Evolutionary conservation across 2,888 invertebrate species (phyloP).

Genomic region (Eugnorisma glareosa): DNA sequence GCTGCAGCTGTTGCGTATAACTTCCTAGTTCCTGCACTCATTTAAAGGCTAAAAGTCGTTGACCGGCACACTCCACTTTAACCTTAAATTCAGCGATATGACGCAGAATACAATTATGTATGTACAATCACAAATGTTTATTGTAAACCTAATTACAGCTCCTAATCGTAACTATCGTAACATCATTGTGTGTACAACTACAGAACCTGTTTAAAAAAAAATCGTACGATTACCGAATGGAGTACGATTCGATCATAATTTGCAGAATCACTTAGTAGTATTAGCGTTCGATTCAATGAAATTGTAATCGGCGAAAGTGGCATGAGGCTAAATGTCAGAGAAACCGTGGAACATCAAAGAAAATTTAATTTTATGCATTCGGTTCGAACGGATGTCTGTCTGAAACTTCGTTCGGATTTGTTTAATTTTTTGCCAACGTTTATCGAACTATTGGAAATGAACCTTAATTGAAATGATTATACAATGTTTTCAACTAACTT

Average conservation of each 20-base stretch:
- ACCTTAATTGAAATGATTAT: neutral
- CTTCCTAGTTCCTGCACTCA: slow-evolving; percentile 85
- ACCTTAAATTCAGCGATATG: slow-evolving; percentile 53
- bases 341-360: slow-evolving; percentile 47
- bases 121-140: slow-evolving; percentile 27
- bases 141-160: slow-evolving; percentile 32
- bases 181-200: slow-evolving; percentile 62
- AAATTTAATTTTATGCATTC: slow-evolving; percentile 45
- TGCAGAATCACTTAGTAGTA: slow-evolving; percentile 43
- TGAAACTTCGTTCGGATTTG: neutral
- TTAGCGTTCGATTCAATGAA: slow-evolving; percentile 68
- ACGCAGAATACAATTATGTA: slow-evolving; percentile 28
- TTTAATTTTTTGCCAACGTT: neutral
- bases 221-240: slow-evolving; percentile 11
- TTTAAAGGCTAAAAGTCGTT: slow-evolving; percentile 77
- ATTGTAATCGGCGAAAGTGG: slow-evolving; percentile 69
- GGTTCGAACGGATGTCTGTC: slow-evolving; percentile 34
- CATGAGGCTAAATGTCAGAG: slow-evolving; percentile 57
- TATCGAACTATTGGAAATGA: neutral
- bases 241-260: slow-evolving; percentile 47
- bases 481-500: neutral
- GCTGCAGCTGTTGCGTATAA: slow-evolving; percentile 72
- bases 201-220: slow-evolving; percentile 71
- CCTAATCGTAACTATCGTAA: slow-evolving; percentile 70
- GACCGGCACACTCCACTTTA: slow-evolving; percentile 70